Evolutionary conservation across 2,797 vertebrate genomes (phyloP).

Genomic region (Alfaro cultratus): DNA sequence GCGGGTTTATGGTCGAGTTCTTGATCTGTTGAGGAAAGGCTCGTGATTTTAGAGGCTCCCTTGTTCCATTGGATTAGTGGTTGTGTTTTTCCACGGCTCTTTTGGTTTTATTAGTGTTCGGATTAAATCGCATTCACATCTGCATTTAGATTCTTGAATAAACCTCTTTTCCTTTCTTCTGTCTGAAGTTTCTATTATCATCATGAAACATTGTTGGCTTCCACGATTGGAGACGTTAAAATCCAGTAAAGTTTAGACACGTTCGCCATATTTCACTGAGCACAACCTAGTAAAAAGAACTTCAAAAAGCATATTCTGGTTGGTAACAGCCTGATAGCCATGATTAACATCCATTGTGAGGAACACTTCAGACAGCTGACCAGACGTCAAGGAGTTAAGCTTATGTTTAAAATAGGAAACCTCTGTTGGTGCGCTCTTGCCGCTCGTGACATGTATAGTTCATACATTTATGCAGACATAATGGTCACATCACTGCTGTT

Average conservation of each 20-base stretch:
- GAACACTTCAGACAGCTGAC: slow-evolving; percentile 46
- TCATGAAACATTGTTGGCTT: slow-evolving; percentile 28
- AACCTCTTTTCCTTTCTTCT: slow-evolving; percentile 19
- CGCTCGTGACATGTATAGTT: slow-evolving; percentile 67
- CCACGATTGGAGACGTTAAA: slow-evolving; percentile 33
- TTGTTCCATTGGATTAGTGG: slow-evolving; percentile 42
- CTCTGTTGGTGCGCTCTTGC: slow-evolving; percentile 55
- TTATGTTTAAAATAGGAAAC: slow-evolving; percentile 43
- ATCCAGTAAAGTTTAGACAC: background rate
- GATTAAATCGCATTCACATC: slow-evolving; percentile 39
- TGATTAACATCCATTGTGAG: slow-evolving; percentile 48
- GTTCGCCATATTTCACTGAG: background rate
- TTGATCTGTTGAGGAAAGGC: slow-evolving; percentile 31
- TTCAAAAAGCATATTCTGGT: background rate
- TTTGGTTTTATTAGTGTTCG: slow-evolving; percentile 37
- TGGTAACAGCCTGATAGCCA: slow-evolving; percentile 50
- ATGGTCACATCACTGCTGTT: slow-evolving; percentile 67
- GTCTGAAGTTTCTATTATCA: slow-evolving; percentile 28
- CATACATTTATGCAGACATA: slow-evolving; percentile 63
- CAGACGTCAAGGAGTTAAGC: slow-evolving; percentile 58
- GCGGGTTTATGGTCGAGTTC: slow-evolving; percentile 38
- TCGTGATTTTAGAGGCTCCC: slow-evolving; percentile 29
- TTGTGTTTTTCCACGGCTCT: slow-evolving; percentile 37
- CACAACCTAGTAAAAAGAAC: background rate
- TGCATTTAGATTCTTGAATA: slow-evolving; percentile 38